Evolutionary conservation across 2,888 invertebrate genomes (phyloP).

Genomic region (Agrypnus murinus): DNA sequence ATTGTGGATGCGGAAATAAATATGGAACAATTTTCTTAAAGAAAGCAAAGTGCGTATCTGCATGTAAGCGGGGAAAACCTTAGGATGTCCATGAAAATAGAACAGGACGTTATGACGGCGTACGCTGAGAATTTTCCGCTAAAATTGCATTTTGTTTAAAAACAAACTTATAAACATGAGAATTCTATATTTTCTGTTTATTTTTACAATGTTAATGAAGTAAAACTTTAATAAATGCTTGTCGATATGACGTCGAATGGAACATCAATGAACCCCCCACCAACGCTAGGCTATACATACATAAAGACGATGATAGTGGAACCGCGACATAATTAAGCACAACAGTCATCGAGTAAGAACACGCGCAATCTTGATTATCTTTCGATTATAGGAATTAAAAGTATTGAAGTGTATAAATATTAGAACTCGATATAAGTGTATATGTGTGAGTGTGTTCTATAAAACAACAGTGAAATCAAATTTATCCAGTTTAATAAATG

Average conservation of each 20-base stretch:
- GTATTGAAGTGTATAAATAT: constrained; percentile 30
- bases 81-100: background rate
- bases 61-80: background rate
- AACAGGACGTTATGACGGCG: constrained; percentile 18
- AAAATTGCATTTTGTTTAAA: constrained; percentile 2
- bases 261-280: constrained; percentile 49
- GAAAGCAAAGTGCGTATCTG: background rate
- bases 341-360: constrained; percentile 40
- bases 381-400: constrained; percentile 33
- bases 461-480: background rate
- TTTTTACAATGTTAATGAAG: constrained; percentile 14
- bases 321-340: constrained; percentile 51
- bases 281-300: constrained; percentile 36
- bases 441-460: constrained; percentile 22
- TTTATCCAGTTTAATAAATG: constrained; percentile 46
- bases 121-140: constrained; percentile 12
- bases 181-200: constrained; percentile 17
- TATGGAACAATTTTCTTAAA: background rate
- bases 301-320: constrained; percentile 50
- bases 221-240: constrained; percentile 26
- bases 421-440: background rate
- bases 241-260: constrained; percentile 40
- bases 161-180: background rate
- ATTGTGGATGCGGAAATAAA: background rate
- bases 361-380: constrained; percentile 45